Conservation (phyloP, 2,888 invertebrate species). For the Brenthis hecate region DNA sequence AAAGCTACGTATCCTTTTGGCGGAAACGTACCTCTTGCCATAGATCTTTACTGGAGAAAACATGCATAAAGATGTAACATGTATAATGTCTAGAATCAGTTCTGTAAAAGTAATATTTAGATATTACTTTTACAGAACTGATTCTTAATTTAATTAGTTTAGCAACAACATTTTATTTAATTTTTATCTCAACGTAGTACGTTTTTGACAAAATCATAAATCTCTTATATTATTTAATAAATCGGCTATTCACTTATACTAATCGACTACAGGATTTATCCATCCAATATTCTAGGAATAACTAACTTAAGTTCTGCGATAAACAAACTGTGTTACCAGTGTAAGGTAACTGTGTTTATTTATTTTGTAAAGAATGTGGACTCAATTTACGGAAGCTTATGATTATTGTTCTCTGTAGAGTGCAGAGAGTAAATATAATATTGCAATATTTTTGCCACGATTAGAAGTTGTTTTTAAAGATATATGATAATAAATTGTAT, state of each 20-base stretch:
- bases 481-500: too few species aligned
- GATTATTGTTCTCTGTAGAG: slow-evolving; percentile 49
- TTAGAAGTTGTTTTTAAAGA: too few species aligned
- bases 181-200: slow-evolving; percentile 1
- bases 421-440: background rate
- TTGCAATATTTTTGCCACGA: background rate
- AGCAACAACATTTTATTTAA: background rate
- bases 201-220: background rate
- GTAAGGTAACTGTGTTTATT: slow-evolving; percentile 51
- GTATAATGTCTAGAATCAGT: background rate
- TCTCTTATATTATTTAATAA: slow-evolving; percentile 24
- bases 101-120: background rate
- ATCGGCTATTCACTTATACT: slow-evolving; percentile 50
- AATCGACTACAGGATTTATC: slow-evolving; percentile 66
- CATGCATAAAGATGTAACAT: slow-evolving; percentile 3
- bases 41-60: slow-evolving; percentile 28
- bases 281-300: slow-evolving; percentile 66
- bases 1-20: slow-evolving; percentile 74
- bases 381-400: slow-evolving; percentile 63
- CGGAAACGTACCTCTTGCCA: slow-evolving; percentile 70
- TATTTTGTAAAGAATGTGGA: slow-evolving; percentile 64
- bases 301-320: slow-evolving; percentile 70
- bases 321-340: slow-evolving; percentile 72
- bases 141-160: background rate
- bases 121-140: too few species aligned